A percentile compares a stretch with the other conserved stretches of the same genome.
Conservation (phyloP, 2,797 vertebrate genomes). For the Helicolenus hilgendorfi region DNA sequence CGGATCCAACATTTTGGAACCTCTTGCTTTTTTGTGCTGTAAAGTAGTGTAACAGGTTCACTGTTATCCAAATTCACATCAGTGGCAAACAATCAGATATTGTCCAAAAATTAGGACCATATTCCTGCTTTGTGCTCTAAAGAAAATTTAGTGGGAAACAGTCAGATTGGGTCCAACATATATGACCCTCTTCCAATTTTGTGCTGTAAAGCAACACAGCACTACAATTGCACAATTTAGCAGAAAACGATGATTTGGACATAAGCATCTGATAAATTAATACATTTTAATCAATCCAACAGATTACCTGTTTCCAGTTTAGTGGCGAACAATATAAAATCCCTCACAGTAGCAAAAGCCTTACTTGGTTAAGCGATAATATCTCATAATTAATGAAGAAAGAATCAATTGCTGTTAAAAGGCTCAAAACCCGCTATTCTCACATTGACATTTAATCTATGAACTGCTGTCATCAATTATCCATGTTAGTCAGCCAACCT, state of each 20-base stretch:
- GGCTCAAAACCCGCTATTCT: not conserved
- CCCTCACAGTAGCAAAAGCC: not conserved
- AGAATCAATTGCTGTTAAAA: not conserved
- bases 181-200: fast-evolving
- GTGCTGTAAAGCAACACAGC: not conserved
- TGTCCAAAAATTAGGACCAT: too few species aligned
- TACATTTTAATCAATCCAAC: not conserved
- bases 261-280: not conserved
- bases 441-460: not conserved
- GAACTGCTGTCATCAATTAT: slow-evolving; percentile 24
- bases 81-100: too few species aligned
- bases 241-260: not conserved
- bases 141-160: not conserved
- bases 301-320: not conserved
- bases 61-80: too few species aligned
- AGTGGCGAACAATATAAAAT: not conserved
- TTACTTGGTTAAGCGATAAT: too few species aligned
- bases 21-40: not conserved
- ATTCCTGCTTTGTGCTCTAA: not conserved
- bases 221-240: not conserved
- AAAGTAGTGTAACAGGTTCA: too few species aligned
- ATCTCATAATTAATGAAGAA: not conserved
- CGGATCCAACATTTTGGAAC: not conserved
- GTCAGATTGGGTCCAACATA: not conserved
- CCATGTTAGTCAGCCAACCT: slow-evolving; percentile 24